phyloP scores from a whole-genome alignment of 2,113 vertebrate genomes.

The Nibea coibor region DNA sequence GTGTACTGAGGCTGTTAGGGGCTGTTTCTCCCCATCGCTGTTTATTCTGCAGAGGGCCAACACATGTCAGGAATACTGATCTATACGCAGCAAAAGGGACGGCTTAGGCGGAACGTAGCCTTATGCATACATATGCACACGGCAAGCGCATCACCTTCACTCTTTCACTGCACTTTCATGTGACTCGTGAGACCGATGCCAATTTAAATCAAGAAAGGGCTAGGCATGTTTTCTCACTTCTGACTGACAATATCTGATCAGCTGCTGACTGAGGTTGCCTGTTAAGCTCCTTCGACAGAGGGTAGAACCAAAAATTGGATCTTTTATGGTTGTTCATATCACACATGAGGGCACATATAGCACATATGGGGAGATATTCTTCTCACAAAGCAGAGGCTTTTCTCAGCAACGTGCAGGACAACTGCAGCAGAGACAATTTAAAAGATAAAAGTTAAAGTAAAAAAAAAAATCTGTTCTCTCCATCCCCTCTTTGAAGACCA shows the following conservation, averaged over 20 bases:
- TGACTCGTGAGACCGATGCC: slow-evolving; percentile 61
- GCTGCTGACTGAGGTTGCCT: slow-evolving; percentile 50
- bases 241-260: slow-evolving; percentile 78
- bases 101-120: slow-evolving; percentile 50
- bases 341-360: slow-evolving; percentile 45
- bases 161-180: slow-evolving; percentile 54
- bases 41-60: slow-evolving; percentile 80
- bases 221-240: slow-evolving; percentile 38
- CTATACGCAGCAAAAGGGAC: slow-evolving; percentile 44
- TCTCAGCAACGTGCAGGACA: slow-evolving; percentile 28
- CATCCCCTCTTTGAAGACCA: slow-evolving; percentile 16
- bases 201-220: slow-evolving; percentile 51
- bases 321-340: slow-evolving; percentile 51
- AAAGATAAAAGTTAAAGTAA: slow-evolving; percentile 40
- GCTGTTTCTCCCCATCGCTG: slow-evolving; percentile 71
- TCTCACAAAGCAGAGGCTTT: slow-evolving; percentile 21
- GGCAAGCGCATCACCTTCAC: slow-evolving; percentile 23
- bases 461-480: not conserved
- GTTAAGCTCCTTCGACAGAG: slow-evolving; percentile 55
- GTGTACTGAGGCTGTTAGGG: slow-evolving; percentile 75
- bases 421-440: slow-evolving; percentile 41
- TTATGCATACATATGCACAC: slow-evolving; percentile 67
- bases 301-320: slow-evolving; percentile 56
- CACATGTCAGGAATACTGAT: slow-evolving; percentile 82
- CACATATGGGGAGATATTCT: slow-evolving; percentile 28